phyloP scores from a whole-genome alignment of 2,113 vertebrate genomes.

The Alosa alosa region DNA sequence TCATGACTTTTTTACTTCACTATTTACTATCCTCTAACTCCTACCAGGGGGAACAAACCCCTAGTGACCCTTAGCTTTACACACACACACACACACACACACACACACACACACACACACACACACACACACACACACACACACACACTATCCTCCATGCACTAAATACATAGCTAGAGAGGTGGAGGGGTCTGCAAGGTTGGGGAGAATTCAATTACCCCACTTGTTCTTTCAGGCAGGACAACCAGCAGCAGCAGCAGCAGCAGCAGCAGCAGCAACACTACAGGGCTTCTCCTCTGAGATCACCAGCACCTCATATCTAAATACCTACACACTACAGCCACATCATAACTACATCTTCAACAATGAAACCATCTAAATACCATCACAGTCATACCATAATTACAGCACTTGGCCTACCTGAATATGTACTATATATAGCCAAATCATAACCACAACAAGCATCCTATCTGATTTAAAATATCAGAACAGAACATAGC shows the following conservation, averaged over 20 bases:
- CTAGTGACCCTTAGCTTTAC: not conserved
- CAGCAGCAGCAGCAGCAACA: not conserved
- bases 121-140: not conserved
- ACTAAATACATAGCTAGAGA: not conserved
- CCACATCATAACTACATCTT: not conserved
- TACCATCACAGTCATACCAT: not conserved
- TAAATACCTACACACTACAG: not conserved
- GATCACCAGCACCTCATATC: not conserved
- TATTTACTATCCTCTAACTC: not conserved
- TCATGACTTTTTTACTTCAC: not conserved
- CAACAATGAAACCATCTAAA: not conserved
- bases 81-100: not conserved
- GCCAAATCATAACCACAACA: not conserved
- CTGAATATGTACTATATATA: not conserved
- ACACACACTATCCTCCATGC: not conserved
- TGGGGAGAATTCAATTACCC: constrained; percentile 9
- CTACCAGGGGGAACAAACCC: not conserved
- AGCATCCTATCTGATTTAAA: not conserved
- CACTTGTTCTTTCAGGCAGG: constrained; percentile 4
- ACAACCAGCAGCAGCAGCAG: not conserved
- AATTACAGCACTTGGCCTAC: not conserved
- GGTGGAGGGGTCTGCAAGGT: not conserved
- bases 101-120: not conserved
- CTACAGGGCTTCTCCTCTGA: not conserved
- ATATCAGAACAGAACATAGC: not conserved